Percentiles rank a stretch among this genome's conserved stretches.
phyloP scores from a whole-genome alignment of 2,888 invertebrate species.

The Tenthredo distinguenda region DNA sequence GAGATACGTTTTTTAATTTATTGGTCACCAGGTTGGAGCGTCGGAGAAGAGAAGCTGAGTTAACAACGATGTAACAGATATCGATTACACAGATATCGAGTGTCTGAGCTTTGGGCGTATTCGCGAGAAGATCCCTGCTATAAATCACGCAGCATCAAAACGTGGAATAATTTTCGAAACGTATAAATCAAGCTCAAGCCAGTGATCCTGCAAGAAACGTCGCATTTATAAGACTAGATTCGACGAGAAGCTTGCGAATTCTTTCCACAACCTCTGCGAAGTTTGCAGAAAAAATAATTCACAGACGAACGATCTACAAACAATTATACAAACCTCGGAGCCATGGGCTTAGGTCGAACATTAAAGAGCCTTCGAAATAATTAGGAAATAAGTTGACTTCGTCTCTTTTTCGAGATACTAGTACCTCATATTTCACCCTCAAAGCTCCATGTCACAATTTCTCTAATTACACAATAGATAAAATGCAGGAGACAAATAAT shows the following conservation, averaged over 20 bases:
- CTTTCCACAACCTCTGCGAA: not conserved
- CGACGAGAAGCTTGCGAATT: not conserved
- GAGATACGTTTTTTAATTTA: not conserved
- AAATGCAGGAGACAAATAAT: not conserved
- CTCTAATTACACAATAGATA: no score
- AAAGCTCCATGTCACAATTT: not conserved
- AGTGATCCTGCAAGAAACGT: constrained; percentile 23
- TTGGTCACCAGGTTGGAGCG: not conserved
- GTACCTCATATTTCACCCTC: not conserved
- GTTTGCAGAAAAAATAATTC: not conserved
- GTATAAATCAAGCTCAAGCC: not conserved
- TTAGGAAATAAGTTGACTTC: not conserved
- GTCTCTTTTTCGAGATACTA: not conserved
- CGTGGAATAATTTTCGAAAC: constrained; percentile 14
- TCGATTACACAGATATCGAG: constrained; percentile 39
- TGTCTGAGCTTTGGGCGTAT: not conserved
- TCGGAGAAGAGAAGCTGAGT: not conserved
- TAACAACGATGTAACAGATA: constrained; percentile 16
- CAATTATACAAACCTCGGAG: not conserved
- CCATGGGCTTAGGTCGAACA: not conserved
- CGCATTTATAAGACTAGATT: not conserved
- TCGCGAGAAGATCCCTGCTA: not conserved
- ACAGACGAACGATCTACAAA: not conserved
- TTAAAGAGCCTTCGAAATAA: not conserved
- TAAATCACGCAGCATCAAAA: constrained; percentile 26